A percentile compares a stretch with the other conserved stretches of the same genome.
Evolutionary conservation across 2,113 vertebrate species (phyloP).

Genomic region (Siniperca chuatsi): DNA sequence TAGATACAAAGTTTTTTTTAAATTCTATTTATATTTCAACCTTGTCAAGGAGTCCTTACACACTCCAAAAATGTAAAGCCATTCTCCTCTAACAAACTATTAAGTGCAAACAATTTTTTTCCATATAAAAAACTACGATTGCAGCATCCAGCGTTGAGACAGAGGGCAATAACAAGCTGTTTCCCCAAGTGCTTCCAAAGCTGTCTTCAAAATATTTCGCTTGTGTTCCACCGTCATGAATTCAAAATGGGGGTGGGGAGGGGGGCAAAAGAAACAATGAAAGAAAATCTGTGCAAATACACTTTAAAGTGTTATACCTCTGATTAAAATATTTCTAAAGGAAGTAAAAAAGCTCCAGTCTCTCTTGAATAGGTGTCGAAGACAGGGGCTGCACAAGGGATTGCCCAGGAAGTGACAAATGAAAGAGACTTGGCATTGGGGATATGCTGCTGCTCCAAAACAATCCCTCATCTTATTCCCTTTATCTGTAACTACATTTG

Average conservation of each 20-base stretch:
- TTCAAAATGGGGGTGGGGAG: slow-evolving; percentile 32
- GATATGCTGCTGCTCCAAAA: slow-evolving; percentile 42
- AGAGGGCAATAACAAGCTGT: slow-evolving; percentile 70
- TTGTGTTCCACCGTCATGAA: slow-evolving; percentile 58
- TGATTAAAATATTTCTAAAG: slow-evolving; percentile 64
- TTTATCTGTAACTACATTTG: slow-evolving; percentile 38
- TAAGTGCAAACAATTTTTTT: slow-evolving; percentile 91
- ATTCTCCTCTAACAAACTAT: slow-evolving; percentile 88
- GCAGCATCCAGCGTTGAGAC: slow-evolving; percentile 90
- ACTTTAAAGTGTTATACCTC: slow-evolving; percentile 83
- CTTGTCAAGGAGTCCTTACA: slow-evolving; percentile 81
- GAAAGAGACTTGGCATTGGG: slow-evolving; percentile 26
- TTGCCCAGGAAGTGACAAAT: slow-evolving; percentile 45
- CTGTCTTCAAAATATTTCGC: slow-evolving; percentile 64
- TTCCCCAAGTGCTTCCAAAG: slow-evolving; percentile 83
- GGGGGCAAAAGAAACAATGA: slow-evolving; percentile 2
- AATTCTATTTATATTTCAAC: slow-evolving; percentile 82
- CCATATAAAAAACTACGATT: slow-evolving; percentile 83
- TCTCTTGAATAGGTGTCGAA: slow-evolving; percentile 27
- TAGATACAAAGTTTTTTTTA: slow-evolving; percentile 87
- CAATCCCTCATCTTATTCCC: slow-evolving; percentile 50
- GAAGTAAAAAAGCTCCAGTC: slow-evolving; percentile 42
- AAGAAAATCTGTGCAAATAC: slow-evolving; percentile 88
- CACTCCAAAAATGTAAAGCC: slow-evolving; percentile 86
- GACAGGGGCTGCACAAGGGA: slow-evolving; percentile 40